Evolutionary conservation across 2,113 vertebrate species (phyloP), one percentile per base, ranked within the genome.

Genomic region (Condylura cristata): DNA sequence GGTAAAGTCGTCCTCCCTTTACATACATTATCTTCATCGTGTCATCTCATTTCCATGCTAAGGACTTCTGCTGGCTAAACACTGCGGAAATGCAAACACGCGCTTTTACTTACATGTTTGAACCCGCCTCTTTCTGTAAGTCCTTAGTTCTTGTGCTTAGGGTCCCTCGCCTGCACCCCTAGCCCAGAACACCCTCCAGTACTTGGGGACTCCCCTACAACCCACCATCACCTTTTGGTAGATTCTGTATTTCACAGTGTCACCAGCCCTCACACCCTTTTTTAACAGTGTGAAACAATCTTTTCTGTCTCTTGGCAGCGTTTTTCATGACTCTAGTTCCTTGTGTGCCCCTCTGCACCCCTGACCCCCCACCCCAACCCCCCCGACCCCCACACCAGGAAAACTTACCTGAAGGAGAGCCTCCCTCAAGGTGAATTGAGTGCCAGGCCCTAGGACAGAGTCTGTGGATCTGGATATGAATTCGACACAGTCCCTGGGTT

Each of bases 1-100:
- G 65, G 78, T 92, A 94, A 92, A 94, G 48, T 13, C 39, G 86
- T 28, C 89, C 22, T 6, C 41, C 30, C 71, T 68, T 85, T 46
- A 28, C 39, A 51, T 37, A 56, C 12, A 18, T 65, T 75, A 39
- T 61, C 39, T 61, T 65, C 37, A 39, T 63, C 48, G 37, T 44
- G n/a, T 37, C 16, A 30, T 48, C 53, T 46, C 56, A 86, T 91
- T 87, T 83, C 30, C 37, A 6, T 2, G 13, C 30, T 71, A 41
- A 82, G 87, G 28, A 79, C 11, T 0, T 28, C 13, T 34, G 18
- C 46, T 56, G n/a, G 20, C 10, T 61, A 58, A 70, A 41, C 26
- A n/a, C 41, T 65, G 61, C 7, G 37, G 17, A 14, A 11, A 56
- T 20, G 22, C 9, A 22, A 56, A 56, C 53, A 56, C 53, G 22